Base-by-base conservation (phyloP, 2,113 vertebrate genomes). In the Misgurnus anguillicaudatus region DNA sequence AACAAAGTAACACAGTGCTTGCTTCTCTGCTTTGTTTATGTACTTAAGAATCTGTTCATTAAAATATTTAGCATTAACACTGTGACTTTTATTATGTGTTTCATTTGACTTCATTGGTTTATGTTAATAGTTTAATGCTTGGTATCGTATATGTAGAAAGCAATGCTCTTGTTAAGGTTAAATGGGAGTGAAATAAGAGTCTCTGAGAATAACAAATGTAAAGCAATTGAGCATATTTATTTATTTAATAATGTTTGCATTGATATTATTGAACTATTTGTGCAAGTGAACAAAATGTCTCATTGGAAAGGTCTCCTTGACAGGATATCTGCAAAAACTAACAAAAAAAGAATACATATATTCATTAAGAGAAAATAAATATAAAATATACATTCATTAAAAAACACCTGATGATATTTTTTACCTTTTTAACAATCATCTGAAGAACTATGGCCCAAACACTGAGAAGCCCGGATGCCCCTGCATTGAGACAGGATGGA, bases 391-490 rank as follows among this genome's bases (percentile, higher is more conserved):
- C 31, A 11, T 42, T 73, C 19, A 24, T n/a, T 13, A 42, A 74
- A n/a, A 47, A 6, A 19, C 17, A 57, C 7, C 53, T 19, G 53
- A 19, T 16, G 9, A 57, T 6, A n/a, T 19, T 62, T 4, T 17
- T 74, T 47, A 74, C 71, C 71, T 74, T 31, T n/a, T 11, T 24
- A 62, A 10, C 31, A 61, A 24, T 62, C 71, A 47, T 47, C 57
- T 47, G 36, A 57, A 55, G 19, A 57, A 9, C 53, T 77, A 84
- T 17, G 83, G 83, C 31, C 60, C 70, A 60, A 84, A 81, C 55
- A 76, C 9, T 10, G 70, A 19, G 13, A 81, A 57, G 1, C 45
- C 79, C 19, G 76, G 70, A 75, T 79, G 14, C 17, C 60, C 79
- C 79, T 84, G 79, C 10, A 55, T 31, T n/a, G 38, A 65, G 16